phyloP scores from a whole-genome alignment of 2,113 vertebrate species.

The Pelodiscus sinensis region DNA sequence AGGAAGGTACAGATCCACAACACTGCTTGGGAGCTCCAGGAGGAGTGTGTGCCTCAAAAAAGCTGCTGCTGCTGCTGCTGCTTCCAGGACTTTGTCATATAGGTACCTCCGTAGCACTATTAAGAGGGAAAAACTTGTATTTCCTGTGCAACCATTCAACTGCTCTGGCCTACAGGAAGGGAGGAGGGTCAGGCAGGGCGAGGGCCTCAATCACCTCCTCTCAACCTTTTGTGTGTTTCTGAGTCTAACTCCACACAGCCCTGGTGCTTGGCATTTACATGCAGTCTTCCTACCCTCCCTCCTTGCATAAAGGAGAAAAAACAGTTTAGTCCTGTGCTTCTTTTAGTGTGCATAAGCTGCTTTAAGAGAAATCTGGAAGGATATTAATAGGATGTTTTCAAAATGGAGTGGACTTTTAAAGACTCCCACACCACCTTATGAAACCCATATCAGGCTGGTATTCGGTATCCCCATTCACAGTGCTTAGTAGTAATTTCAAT shows the following conservation, averaged over 20 bases:
- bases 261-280: too few species aligned
- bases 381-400: neutral
- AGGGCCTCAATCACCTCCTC: fast-evolving
- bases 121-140: neutral
- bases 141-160: neutral
- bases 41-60: neutral
- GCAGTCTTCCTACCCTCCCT: too few species aligned
- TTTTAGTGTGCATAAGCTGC: neutral
- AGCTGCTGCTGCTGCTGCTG: too few species aligned
- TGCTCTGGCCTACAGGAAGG: neutral
- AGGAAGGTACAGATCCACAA: neutral
- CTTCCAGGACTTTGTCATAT: too few species aligned
- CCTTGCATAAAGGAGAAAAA: too few species aligned
- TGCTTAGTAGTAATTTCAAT: neutral
- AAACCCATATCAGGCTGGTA: neutral
- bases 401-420: neutral
- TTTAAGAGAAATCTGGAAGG: neutral
- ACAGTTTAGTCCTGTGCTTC: neutral
- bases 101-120: neutral
- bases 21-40: neutral
- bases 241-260: fast-evolving
- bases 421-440: neutral
- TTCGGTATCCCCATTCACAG: neutral
- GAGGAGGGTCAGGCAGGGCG: neutral
- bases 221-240: fast-evolving